Conservation (phyloP, 1,140 invertebrate genomes). For the Chionoecetes opilio region DNA sequence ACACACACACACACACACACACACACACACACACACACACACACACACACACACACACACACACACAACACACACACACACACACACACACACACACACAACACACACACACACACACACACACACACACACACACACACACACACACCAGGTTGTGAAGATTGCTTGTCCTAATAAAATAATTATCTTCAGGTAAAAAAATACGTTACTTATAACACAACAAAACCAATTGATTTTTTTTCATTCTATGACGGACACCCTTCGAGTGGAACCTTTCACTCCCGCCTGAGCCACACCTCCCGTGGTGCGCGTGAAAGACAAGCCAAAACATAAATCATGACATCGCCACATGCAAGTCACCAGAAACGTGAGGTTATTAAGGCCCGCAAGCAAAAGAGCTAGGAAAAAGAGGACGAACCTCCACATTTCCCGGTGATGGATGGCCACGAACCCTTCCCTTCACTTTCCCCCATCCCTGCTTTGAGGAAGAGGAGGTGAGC, state of each 20-base stretch:
- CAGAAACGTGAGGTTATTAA: too few species aligned
- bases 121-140: background rate
- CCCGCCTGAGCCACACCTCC: too few species aligned
- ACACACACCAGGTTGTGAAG: background rate
- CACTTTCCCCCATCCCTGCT: too few species aligned
- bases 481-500: too few species aligned
- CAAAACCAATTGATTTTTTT: background rate
- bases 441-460: too few species aligned
- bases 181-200: constrained; percentile 52
- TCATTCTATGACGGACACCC: background rate
- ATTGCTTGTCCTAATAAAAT: background rate
- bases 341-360: too few species aligned
- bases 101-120: constrained; percentile 11
- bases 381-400: too few species aligned
- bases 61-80: background rate
- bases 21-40: constrained; percentile 48
- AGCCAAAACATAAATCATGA: too few species aligned
- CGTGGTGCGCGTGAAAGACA: too few species aligned
- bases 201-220: constrained; percentile 9
- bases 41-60: constrained; percentile 9
- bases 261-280: too few species aligned
- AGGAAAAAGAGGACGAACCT: too few species aligned
- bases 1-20: constrained; percentile 37
- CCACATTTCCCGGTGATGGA: too few species aligned
- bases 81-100: constrained; percentile 3